phyloP scores from a whole-genome alignment of 1,140 invertebrate genomes.

The Cephus cinctus region DNA sequence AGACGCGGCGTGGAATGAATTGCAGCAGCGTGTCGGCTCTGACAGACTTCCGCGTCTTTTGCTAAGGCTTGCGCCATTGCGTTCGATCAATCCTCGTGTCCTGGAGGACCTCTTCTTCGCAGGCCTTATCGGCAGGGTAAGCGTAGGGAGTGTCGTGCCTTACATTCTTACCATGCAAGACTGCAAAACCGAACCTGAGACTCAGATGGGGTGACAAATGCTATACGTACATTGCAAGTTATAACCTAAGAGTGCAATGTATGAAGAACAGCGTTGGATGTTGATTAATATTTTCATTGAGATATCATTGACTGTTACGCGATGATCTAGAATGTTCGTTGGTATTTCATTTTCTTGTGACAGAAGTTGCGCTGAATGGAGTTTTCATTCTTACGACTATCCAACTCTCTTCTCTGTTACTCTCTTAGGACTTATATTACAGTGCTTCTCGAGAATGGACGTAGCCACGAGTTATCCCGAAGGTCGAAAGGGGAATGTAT shows the following conservation, averaged over 20 bases:
- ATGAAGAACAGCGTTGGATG: neutral
- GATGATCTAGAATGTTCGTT: neutral
- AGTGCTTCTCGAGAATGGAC: no score
- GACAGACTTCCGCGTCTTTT: conserved; percentile 69
- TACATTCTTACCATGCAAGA: conserved; percentile 81
- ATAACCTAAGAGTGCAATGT: conserved; percentile 19
- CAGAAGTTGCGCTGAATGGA: no score
- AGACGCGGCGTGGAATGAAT: conserved; percentile 71
- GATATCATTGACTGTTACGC: no score
- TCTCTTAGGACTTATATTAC: no score
- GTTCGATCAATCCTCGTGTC: conserved; percentile 73
- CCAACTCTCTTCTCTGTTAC: no score
- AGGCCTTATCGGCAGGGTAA: conserved; percentile 86
- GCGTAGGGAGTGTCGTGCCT: conserved; percentile 90
- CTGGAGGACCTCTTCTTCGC: conserved; percentile 93
- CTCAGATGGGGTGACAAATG: conserved; percentile 48
- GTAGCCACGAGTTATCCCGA: no score
- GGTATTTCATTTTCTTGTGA: neutral
- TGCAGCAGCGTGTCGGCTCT: conserved; percentile 62
- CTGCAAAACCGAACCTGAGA: conserved; percentile 51
- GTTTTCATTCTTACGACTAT: no score
- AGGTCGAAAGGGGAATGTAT: no score
- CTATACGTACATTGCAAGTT: conserved; percentile 33
- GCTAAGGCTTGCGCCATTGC: conserved; percentile 74
- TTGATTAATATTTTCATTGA: neutral